These are phyloP conservation scores for Apantesis nais DNA, from an alignment of 2,888 invertebrate species.

Conservation along the genomic window DNA sequence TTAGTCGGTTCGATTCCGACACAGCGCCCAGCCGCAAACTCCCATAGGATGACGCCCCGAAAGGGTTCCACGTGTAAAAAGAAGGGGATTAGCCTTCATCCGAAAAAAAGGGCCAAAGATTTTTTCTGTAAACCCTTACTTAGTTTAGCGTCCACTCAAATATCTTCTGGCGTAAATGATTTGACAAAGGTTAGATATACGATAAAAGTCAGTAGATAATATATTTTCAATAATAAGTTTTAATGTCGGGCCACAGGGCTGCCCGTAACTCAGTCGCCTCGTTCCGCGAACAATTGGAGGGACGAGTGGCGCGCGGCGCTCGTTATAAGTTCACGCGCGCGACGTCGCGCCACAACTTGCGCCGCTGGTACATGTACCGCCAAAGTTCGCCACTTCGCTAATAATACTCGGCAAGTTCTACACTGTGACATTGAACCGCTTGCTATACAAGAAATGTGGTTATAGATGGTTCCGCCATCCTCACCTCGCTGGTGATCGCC, in stretches of 20 bases:
- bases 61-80: no score
- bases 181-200: not conserved
- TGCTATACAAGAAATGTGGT: not conserved
- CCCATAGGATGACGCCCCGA: no score
- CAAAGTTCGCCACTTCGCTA: not conserved
- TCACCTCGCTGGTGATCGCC: no score
- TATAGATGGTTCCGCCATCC: not conserved
- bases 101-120: not conserved
- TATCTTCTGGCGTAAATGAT: not conserved
- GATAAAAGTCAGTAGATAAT: not conserved
- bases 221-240: not conserved
- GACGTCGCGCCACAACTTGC: not conserved
- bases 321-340: slow-evolving; percentile 5
- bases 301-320: slow-evolving; percentile 1
- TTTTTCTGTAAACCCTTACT: not conserved
- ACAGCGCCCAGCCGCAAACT: no score
- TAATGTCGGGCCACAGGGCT: not conserved
- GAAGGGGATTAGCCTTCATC: no score
- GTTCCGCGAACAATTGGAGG: not conserved
- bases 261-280: not conserved
- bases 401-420: not conserved
- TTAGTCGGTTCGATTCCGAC: no score
- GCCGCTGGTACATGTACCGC: not conserved
- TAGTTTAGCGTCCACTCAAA: not conserved
- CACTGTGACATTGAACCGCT: not conserved